These are phyloP conservation scores for Digitonthophagus gazella DNA, from an alignment of 2,888 invertebrate species.

Conservation along the genomic window DNA sequence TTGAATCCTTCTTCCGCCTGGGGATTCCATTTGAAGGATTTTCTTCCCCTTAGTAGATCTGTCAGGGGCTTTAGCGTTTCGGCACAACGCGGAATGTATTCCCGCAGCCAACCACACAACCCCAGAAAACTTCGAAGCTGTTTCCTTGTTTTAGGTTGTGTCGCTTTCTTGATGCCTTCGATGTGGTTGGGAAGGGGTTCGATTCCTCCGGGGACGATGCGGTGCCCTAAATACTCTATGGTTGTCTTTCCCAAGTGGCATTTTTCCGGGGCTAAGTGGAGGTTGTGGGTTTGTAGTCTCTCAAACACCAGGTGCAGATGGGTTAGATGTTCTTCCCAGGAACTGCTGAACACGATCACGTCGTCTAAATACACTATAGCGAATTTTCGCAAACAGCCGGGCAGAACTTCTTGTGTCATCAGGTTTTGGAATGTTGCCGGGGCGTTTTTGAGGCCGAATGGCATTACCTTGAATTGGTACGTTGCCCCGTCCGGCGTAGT, in stretches of 20 bases:
- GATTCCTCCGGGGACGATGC: too few species aligned
- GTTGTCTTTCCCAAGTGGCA: slow-evolving; percentile 16
- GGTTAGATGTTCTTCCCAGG: slow-evolving; percentile 29
- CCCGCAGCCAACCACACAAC: slow-evolving; percentile 33
- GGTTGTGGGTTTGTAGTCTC: slow-evolving; percentile 26
- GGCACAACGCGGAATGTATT: slow-evolving; percentile 34
- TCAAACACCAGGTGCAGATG: slow-evolving; percentile 31
- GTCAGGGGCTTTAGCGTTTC: slow-evolving; percentile 32
- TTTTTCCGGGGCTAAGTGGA: slow-evolving; percentile 12
- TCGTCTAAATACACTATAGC: slow-evolving; percentile 39
- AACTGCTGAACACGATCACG: too few species aligned
- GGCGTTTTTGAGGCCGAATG: too few species aligned
- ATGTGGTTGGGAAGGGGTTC: slow-evolving; percentile 18
- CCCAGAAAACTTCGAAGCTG: too few species aligned
- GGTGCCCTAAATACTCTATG: slow-evolving; percentile 21
- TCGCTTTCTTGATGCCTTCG: background rate
- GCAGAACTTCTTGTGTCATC: slow-evolving; percentile 34
- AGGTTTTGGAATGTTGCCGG: slow-evolving; percentile 36
- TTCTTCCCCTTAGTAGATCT: too few species aligned
- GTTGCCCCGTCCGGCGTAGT: slow-evolving; percentile 35
- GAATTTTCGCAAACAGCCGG: slow-evolving; percentile 28
- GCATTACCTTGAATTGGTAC: slow-evolving; percentile 38
- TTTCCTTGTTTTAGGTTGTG: too few species aligned
- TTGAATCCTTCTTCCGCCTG: slow-evolving; percentile 26
- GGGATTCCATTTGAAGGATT: slow-evolving; percentile 26